Evolutionary conservation across 2,888 invertebrate genomes (phyloP), one percentile per base, ranked within the genome.

Genomic region (Aspidiotus destructor): DNA sequence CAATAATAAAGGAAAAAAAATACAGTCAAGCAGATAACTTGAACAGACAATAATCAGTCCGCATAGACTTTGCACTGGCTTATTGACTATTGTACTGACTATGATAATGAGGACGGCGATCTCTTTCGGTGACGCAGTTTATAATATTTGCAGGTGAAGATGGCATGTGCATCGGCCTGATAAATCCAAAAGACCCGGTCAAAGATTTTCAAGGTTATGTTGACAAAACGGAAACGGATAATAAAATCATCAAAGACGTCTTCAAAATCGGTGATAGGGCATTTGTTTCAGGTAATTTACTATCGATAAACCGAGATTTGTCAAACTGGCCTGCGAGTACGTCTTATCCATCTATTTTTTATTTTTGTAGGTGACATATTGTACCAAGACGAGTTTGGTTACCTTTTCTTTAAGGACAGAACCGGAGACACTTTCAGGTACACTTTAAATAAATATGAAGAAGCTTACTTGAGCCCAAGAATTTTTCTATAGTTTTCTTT

Each of bases 181-280:
- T 86, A 55, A 79, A 82, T 73, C 77, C 80, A 0, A 80, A 80
- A 60, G 79, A 80, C n/a, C 80, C 80, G 0, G 82, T 91, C 16
- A 82, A 95, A 60, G 89, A 90, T 73, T 87, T 86, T 77, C 84
- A 84, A 75, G 87, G 87, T 41, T 88, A 87, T 75, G 81, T 83
- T 69, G 81, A 81, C 71, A 79, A 85, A 77, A 83, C 82, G 69
- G 92, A 91, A 70, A 90, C 92, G 57, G 85, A 86, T 75, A 90
- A 91, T 80, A 95, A 95, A 79, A 81, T 94, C 68, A 82, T 90
- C 17, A 81, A 80, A 57, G 83, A 93, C 77, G 92, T 94, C 15
- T 93, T 95, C 79, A 79, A 80, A 70, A 83, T 85, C 72, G 96
- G 94, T 52, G 98, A 99, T 79, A 82, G 84, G 65, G 93, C 87